A percentile compares a stretch with the other conserved stretches of the same genome.
Conservation (phyloP, 2,888 invertebrate genomes). For the Acronicta aceris region DNA sequence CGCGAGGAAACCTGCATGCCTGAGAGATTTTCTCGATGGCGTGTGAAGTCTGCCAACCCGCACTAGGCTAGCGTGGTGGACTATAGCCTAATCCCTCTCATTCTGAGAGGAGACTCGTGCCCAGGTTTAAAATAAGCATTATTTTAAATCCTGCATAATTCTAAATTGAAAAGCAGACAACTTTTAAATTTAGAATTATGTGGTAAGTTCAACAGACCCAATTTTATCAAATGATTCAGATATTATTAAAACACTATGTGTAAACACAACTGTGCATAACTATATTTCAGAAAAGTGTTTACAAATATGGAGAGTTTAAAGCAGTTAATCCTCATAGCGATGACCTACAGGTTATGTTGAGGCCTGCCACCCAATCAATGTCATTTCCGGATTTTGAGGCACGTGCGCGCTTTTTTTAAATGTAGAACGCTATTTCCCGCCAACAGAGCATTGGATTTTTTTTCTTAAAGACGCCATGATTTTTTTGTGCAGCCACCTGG, state of each 20-base stretch:
- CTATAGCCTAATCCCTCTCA: no score
- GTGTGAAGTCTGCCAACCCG: no score
- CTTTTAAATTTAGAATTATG: no score
- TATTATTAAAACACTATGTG: background rate
- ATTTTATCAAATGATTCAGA: no score
- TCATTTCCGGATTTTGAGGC: conserved; percentile 31
- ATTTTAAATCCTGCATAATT: no score
- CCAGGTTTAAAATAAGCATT: no score
- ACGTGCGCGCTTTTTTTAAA: conserved; percentile 35
- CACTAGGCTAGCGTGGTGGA: no score
- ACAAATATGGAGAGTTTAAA: conserved; percentile 14
- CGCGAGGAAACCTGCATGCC: no score
- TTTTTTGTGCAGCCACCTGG: background rate
- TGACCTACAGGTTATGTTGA: conserved; percentile 19
- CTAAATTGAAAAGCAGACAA: no score
- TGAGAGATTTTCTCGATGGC: no score
- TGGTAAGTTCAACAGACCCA: no score
- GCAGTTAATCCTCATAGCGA: conserved; percentile 22
- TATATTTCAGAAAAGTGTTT: conserved; percentile 19
- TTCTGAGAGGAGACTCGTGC: no score
- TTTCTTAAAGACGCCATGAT: conserved; percentile 1
- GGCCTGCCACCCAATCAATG: conserved; percentile 21
- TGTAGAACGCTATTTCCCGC: conserved; percentile 19
- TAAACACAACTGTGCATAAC: conserved; percentile 11
- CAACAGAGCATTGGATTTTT: conserved; percentile 18